These are phyloP conservation scores for Urocyon cinereoargenteus DNA, from an alignment of 2,797 vertebrate genomes.

Conservation along the genomic window DNA sequence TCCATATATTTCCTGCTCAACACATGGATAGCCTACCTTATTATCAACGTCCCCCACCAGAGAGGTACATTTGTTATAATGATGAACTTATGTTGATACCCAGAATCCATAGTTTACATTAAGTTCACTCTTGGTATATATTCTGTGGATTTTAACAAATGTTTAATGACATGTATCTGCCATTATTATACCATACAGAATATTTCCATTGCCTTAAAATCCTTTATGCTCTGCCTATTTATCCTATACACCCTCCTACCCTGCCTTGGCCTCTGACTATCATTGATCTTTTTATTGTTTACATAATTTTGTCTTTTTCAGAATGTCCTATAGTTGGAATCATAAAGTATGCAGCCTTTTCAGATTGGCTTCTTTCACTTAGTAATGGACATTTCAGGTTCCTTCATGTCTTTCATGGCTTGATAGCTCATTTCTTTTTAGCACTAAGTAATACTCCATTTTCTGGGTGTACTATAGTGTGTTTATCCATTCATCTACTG, in stretches of 20 bases:
- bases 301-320: background rate
- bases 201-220: background rate
- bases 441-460: background rate
- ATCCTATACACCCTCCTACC: rapidly evolving
- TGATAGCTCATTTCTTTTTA: background rate
- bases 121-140: background rate
- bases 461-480: background rate
- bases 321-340: background rate
- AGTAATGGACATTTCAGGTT: background rate
- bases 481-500: background rate
- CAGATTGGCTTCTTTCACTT: background rate
- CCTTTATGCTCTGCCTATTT: background rate
- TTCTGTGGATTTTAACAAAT: background rate
- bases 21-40: background rate
- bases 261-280: background rate
- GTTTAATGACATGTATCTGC: background rate
- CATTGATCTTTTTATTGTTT: background rate
- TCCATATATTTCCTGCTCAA: background rate
- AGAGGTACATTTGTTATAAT: background rate
- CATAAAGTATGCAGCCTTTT: background rate
- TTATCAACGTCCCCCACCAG: background rate
- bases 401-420: background rate
- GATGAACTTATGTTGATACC: background rate
- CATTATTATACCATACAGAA: background rate
- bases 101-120: background rate